phyloP scores from a whole-genome alignment of 2,888 invertebrate genomes.

The Dichetophora obliterata region DNA sequence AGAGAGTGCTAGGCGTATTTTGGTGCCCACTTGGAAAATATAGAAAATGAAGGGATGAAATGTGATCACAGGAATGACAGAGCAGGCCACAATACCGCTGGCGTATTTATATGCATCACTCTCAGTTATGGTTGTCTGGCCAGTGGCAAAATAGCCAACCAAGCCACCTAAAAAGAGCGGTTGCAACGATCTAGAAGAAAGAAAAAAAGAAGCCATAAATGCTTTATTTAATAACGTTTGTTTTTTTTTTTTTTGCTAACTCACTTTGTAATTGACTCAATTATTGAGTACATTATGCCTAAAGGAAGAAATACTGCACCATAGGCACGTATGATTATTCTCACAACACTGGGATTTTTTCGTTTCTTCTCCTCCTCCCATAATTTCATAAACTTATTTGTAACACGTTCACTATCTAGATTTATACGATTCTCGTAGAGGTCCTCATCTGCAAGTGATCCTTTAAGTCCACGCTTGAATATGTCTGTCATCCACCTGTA shows the following conservation, averaged over 20 bases:
- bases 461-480: slow-evolving; percentile 71
- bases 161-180: slow-evolving; percentile 77
- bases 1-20: slow-evolving; percentile 78
- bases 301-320: slow-evolving; percentile 64
- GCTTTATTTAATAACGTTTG: neutral
- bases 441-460: slow-evolving; percentile 72
- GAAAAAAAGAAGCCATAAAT: slow-evolving; percentile 27
- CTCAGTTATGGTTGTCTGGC: slow-evolving; percentile 71
- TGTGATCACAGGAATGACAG: slow-evolving; percentile 73
- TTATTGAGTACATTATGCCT: slow-evolving; percentile 60
- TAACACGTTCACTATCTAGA: slow-evolving; percentile 71
- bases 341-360: slow-evolving; percentile 69
- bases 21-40: slow-evolving; percentile 78
- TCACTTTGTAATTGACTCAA: slow-evolving; percentile 65
- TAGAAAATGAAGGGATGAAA: slow-evolving; percentile 83
- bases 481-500: slow-evolving; percentile 70
- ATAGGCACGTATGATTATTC: slow-evolving; percentile 69
- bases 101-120: slow-evolving; percentile 78
- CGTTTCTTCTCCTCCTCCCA: slow-evolving; percentile 69
- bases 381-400: slow-evolving; percentile 67
- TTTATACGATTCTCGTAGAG: slow-evolving; percentile 72
- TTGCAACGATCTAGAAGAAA: slow-evolving; percentile 73
- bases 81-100: slow-evolving; percentile 74
- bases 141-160: slow-evolving; percentile 75
- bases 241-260: slow-evolving; percentile 41